Base-by-base conservation (phyloP, 1,140 invertebrate species). In the Hyles euphorbiae region DNA sequence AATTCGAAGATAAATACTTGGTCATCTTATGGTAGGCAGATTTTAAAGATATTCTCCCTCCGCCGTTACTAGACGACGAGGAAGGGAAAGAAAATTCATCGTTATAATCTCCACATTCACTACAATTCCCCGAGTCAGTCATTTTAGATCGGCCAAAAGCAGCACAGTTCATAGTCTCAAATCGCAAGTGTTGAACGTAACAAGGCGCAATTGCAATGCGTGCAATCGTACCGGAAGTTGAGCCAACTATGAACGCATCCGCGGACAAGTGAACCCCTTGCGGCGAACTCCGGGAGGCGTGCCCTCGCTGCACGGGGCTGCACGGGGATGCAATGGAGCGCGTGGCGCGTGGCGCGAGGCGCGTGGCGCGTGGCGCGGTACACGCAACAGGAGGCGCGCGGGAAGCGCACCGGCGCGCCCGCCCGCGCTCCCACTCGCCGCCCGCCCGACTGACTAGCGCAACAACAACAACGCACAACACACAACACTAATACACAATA, bases 191-290 rank as follows among this genome's bases (percentile, higher is more conserved):
- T 9, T 5, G n/a, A 5, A 22, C 22, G 6, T 8, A 6, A 5
- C 8, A 40, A 40, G 8, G 8, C 36, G 11, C 46, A 10, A 10
- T 46, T 57, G 55, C 50, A 61, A 62, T 56, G 66, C 72, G 74
- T 74, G 62, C 63, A 68, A 56, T 61, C 61, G 43, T 53, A 70
- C 66, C 70, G 76, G 76, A 78, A 77, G 64, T 76, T 53, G 60
- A 52, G 43, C 56, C 51, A 60, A 62, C 53, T 72, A 61, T 76
- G 69, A 56, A 76, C 88, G 87, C 70, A 90, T 87, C 89, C 52
- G 65, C 58, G 67, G 90, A 60, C 54, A 89, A 86, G 46, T 80
- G 71, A 32, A 40, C 36, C 36, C 60, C 70, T 67, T 59, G 61
- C 65, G 72, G 67, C 54, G 81, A 72, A 11, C 61, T 69, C 65